These are phyloP conservation scores for Littorina saxatilis DNA, from an alignment of 1,140 invertebrate species.

Conservation along the genomic window DNA sequence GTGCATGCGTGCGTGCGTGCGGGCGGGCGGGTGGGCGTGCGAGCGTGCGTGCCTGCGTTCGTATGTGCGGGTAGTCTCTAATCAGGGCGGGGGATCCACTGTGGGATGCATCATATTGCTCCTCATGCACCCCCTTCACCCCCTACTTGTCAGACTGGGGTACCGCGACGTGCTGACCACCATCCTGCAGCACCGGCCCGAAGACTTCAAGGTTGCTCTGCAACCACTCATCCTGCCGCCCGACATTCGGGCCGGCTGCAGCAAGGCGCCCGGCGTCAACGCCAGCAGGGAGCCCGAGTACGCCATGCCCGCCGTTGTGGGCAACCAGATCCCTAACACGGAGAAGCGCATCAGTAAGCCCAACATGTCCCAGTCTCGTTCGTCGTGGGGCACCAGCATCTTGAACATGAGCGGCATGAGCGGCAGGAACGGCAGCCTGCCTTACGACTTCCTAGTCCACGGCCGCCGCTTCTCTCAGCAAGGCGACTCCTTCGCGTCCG, in stretches of 20 bases:
- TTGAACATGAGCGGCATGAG: neutral
- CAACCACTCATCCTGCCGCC: conserved; percentile 30
- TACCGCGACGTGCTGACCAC: conserved; percentile 42
- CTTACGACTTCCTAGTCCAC: no score
- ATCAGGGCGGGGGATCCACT: no score
- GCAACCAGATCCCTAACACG: neutral
- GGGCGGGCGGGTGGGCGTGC: no score
- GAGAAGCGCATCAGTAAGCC: no score
- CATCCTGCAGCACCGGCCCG: conserved; percentile 51
- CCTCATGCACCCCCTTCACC: no score
- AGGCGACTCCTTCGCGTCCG: neutral
- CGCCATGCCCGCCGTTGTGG: neutral
- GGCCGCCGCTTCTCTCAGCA: no score
- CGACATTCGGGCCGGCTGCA: neutral
- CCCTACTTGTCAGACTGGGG: conserved; percentile 49
- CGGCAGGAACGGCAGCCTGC: no score
- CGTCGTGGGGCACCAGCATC: neutral
- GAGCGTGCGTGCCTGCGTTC: no score
- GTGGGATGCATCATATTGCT: no score
- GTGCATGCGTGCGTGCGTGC: no score
- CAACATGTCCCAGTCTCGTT: neutral
- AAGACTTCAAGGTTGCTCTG: conserved; percentile 48
- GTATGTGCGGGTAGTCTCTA: no score
- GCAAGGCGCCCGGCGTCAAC: neutral
- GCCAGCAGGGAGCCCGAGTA: no score